Evolutionary conservation across 2,797 vertebrate species (phyloP), one percentile per base, ranked within the genome.

Genomic region (Tympanoctomys barrerae): DNA sequence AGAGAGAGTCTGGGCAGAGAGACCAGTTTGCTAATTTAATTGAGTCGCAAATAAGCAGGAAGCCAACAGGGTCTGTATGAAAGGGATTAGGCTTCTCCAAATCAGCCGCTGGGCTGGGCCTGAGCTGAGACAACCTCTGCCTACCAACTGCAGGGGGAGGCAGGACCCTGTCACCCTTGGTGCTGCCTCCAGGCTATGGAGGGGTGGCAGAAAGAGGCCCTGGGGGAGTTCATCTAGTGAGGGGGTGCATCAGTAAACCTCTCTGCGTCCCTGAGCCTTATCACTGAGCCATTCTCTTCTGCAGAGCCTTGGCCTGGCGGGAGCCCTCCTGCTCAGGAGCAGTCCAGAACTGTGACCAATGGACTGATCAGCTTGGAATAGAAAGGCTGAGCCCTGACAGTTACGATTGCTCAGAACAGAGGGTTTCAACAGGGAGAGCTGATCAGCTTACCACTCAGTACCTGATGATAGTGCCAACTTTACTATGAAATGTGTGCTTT

Each of bases 1-100:
- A 87, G 96, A 96, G 95, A 97, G 96, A 97, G 94, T 96, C 97
- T 97, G 97, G 97, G 97, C 97, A 97, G 86, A 96, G 97, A 96
- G 88, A 97, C 84, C 92, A 95, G 94, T 97, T 96, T 97, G 97
- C 96, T 97, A 97, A 97, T 97, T 98, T 98, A 98, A 97, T 98
- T 97, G 97, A 97, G 95, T 97, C n/a, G n/a, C 95, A 97, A 97
- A 97, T 96, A 97, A 96, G 94, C 93, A 91, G 94, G 93, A 90
- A 96, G 96, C 96, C 97, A 97, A 95, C 93, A 62, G 95, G 86
- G 88, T 79, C 81, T 93, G 89, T 90, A 49, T 61, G 89, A 95
- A 93, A 94, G 71, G 66, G 75, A 90, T 94, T 88, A 95, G 94
- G 84, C 91, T 75, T 96, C 86, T 88, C 79, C 64, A 80, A 68